Conservation (phyloP, 1,140 invertebrate genomes). For the Drosophila kanapiae region DNA sequence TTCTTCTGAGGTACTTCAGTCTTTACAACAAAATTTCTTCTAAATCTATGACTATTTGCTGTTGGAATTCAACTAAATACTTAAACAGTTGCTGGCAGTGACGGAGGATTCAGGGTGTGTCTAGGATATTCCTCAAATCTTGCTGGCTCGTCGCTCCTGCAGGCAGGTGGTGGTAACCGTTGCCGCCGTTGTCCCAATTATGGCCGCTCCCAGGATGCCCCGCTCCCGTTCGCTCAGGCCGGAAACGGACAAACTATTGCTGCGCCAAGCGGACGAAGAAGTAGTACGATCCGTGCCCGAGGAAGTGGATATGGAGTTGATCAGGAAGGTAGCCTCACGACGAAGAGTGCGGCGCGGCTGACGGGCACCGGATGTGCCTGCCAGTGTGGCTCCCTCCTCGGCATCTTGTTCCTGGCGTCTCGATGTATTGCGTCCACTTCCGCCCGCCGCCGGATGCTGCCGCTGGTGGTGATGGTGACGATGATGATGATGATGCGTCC, state of each 20-base stretch:
- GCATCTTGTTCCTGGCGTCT: slow-evolving; percentile 41
- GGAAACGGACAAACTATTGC: slow-evolving; percentile 71
- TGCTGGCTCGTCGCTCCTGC: slow-evolving; percentile 62
- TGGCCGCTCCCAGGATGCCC: slow-evolving; percentile 64
- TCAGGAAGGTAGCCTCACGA: slow-evolving; percentile 76
- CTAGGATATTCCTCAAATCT: slow-evolving; percentile 33
- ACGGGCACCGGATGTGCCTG: slow-evolving; percentile 14
- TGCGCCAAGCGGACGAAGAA: slow-evolving; percentile 68
- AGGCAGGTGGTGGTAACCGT: slow-evolving; percentile 71
- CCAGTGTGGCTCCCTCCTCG: slow-evolving; percentile 33
- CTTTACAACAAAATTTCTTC: slow-evolving; percentile 79
- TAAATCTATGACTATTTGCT: slow-evolving; percentile 73
- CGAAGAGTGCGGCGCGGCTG: slow-evolving; percentile 59
- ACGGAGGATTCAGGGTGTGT: not conserved
- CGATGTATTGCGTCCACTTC: slow-evolving; percentile 46
- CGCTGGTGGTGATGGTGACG: slow-evolving; percentile 49
- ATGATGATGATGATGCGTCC: slow-evolving; percentile 51
- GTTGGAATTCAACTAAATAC: slow-evolving; percentile 75
- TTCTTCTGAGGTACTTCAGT: slow-evolving; percentile 84
- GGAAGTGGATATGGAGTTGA: slow-evolving; percentile 79
- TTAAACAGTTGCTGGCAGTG: slow-evolving; percentile 29
- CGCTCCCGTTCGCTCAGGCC: slow-evolving; percentile 59
- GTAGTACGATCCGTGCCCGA: slow-evolving; percentile 77
- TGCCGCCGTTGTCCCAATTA: slow-evolving; percentile 71
- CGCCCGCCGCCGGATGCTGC: slow-evolving; percentile 26